These are phyloP conservation scores for Andrena marginata DNA, from an alignment of 2,888 invertebrate genomes.

Conservation along the genomic window DNA sequence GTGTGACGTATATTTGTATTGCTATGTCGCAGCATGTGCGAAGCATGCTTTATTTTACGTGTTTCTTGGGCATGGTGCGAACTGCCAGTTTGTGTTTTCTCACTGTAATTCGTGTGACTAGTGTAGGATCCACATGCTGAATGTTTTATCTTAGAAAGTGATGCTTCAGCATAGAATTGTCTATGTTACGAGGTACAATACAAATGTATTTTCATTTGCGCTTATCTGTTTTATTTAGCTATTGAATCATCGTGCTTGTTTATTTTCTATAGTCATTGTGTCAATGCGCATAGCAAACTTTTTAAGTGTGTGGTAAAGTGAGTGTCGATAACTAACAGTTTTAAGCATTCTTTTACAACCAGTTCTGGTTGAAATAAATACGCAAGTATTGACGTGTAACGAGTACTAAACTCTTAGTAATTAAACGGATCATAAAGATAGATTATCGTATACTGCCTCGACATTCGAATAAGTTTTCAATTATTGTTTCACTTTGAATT, in stretches of 20 bases:
- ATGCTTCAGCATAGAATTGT: conserved; percentile 12
- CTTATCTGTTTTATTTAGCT: background rate
- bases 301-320: background rate
- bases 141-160: background rate
- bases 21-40: conserved; percentile 64
- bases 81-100: conserved; percentile 46
- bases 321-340: background rate
- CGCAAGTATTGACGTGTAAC: background rate
- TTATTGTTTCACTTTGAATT: background rate
- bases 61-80: conserved; percentile 51
- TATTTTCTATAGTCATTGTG: background rate
- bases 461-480: background rate
- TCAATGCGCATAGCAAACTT: background rate
- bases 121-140: conserved; percentile 16
- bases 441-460: background rate
- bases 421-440: background rate
- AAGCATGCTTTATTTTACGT: conserved; percentile 66
- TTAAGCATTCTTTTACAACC: background rate
- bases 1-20: conserved; percentile 46
- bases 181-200: background rate
- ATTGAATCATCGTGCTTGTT: background rate
- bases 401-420: background rate
- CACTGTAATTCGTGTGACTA: conserved; percentile 29
- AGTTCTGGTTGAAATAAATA: background rate
- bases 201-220: background rate